Percentiles rank a stretch among this genome's conserved stretches.
Conservation (phyloP, 2,888 invertebrate genomes). For the Itoplectis maculator region DNA sequence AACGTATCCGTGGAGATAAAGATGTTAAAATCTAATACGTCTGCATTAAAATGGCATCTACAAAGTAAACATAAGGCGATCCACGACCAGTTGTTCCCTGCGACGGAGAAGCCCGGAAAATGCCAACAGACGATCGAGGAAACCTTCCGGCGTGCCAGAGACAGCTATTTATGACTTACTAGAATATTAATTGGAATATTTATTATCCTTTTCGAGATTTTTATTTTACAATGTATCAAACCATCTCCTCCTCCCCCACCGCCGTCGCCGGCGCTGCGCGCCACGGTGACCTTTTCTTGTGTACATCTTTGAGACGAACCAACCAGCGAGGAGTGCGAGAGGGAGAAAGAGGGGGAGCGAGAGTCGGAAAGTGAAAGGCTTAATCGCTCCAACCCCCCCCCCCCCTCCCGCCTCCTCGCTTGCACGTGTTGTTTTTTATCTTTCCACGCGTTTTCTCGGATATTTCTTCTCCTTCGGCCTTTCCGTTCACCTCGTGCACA, state of each 20-base stretch:
- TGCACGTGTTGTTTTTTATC: too few species aligned
- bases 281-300: background rate
- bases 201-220: background rate
- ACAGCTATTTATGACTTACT: constrained; percentile 32
- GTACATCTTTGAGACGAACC: background rate
- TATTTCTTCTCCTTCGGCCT: too few species aligned
- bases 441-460: too few species aligned
- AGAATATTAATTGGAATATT: constrained; percentile 5
- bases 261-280: too few species aligned
- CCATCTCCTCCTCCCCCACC: background rate
- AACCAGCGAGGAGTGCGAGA: too few species aligned
- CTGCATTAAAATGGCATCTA: constrained; percentile 40
- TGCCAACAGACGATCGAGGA: constrained; percentile 23
- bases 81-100: constrained; percentile 24
- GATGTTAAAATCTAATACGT: constrained; percentile 30
- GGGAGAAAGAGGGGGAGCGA: too few species aligned
- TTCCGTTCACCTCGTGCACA: too few species aligned
- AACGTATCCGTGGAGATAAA: constrained; percentile 28
- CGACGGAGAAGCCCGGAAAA: constrained; percentile 14
- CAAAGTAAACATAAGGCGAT: constrained; percentile 29
- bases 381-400: too few species aligned
- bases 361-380: too few species aligned
- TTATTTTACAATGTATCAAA: background rate
- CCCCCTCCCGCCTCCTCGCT: background rate
- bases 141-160: constrained; percentile 16